A percentile compares a stretch with the other conserved stretches of the same genome.
Conservation (phyloP, 2,797 vertebrate genomes). For the Carduelis carduelis region DNA sequence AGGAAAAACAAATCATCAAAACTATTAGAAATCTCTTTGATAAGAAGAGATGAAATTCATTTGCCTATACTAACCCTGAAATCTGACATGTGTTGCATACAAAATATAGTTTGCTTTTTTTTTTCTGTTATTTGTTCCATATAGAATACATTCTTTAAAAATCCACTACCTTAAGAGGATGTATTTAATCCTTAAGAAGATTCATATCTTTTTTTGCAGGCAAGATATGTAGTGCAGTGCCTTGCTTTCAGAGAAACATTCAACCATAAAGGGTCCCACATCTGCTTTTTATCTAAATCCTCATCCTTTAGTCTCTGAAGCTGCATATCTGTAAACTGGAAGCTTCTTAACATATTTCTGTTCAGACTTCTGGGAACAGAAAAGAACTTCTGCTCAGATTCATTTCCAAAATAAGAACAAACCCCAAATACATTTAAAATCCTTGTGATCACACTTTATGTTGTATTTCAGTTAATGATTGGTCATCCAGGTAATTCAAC, state of each 20-base stretch:
- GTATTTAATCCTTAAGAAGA: neutral
- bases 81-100: neutral
- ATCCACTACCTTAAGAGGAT: neutral
- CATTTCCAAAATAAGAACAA: neutral
- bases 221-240: neutral
- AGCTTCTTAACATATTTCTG: neutral
- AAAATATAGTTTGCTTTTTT: neutral
- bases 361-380: neutral
- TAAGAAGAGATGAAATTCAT: neutral
- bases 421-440: neutral
- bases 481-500: neutral
- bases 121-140: neutral
- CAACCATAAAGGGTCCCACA: neutral
- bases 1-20: neutral
- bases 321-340: neutral
- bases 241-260: neutral
- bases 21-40: neutral
- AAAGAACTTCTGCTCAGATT: neutral
- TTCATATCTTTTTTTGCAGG: neutral
- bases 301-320: neutral
- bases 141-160: neutral
- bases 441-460: neutral
- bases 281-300: conserved; percentile 11
- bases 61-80: neutral
- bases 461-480: neutral